Evolutionary conservation across 92 coral and sea anemone species (phyloP).

Genomic region (Parazoanthus swiftii): DNA sequence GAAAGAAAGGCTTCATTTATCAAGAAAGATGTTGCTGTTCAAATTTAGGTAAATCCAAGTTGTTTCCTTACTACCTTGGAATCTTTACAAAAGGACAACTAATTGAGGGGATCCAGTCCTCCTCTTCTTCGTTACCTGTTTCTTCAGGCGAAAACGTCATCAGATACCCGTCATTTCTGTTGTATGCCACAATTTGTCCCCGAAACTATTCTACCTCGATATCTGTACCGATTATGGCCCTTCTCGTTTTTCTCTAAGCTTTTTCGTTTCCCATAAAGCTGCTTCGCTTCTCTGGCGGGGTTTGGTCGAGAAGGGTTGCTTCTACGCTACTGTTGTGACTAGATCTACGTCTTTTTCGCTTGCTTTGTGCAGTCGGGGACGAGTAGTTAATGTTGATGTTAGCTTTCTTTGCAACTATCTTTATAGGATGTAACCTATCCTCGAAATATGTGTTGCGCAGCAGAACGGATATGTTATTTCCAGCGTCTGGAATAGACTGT

Average conservation of each 20-base stretch:
- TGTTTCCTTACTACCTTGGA: neutral
- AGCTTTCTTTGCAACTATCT: slow-evolving; percentile 40
- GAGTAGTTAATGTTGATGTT: slow-evolving; percentile 33
- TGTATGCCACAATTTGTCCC: slow-evolving; percentile 51
- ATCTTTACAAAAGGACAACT: neutral
- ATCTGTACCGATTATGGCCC: slow-evolving; percentile 34
- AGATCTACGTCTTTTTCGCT: neutral
- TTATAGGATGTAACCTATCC: slow-evolving; percentile 50
- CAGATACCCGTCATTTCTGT: slow-evolving; percentile 43
- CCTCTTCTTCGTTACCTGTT: neutral
- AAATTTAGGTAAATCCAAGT: neutral
- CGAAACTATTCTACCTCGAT: slow-evolving; percentile 51
- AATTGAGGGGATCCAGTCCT: neutral
- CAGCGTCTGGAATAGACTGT: slow-evolving; percentile 45
- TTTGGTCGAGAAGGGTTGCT: slow-evolving; percentile 1
- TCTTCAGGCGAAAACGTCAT: slow-evolving; percentile 40
- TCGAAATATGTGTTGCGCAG: slow-evolving; percentile 57
- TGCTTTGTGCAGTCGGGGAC: neutral
- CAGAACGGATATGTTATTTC: slow-evolving; percentile 50
- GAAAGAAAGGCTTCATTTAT: neutral
- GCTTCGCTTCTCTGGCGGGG: slow-evolving; percentile 51
- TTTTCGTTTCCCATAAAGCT: slow-evolving; percentile 3
- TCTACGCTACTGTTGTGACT: neutral
- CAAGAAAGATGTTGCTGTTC: neutral
- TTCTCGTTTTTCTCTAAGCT: slow-evolving; percentile 32